Evolutionary conservation across 2,888 invertebrate species (phyloP).

Genomic region (Acleris sparsana): DNA sequence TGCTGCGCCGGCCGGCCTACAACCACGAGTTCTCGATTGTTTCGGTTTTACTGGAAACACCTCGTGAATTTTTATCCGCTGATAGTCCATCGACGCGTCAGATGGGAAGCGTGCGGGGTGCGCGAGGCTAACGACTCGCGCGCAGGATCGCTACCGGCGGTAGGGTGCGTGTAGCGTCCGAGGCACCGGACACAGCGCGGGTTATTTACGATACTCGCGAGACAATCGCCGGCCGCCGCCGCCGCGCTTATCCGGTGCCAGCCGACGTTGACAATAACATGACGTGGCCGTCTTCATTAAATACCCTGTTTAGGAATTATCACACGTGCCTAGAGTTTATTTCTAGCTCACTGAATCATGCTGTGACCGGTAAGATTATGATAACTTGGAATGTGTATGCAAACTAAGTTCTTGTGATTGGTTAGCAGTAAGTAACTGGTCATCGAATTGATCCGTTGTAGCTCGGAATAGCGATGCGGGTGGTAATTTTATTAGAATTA

Average conservation of each 20-base stretch:
- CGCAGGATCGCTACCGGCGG: slow-evolving; percentile 63
- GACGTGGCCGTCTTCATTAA: slow-evolving; percentile 80
- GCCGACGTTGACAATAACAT: slow-evolving; percentile 74
- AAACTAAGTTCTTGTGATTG: slow-evolving; percentile 22
- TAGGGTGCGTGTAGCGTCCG: slow-evolving; percentile 64
- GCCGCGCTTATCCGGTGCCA: slow-evolving; percentile 79
- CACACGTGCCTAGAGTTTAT: slow-evolving; percentile 71
- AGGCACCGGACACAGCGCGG: slow-evolving; percentile 74
- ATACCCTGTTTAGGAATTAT: slow-evolving; percentile 73
- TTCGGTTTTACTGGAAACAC: slow-evolving; percentile 44
- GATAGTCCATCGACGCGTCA: slow-evolving; percentile 11
- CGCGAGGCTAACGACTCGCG: slow-evolving; percentile 35
- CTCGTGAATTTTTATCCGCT: slow-evolving; percentile 34
- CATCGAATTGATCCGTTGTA: slow-evolving; percentile 6
- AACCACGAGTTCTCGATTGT: slow-evolving; percentile 53
- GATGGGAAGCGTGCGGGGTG: slow-evolving; percentile 8
- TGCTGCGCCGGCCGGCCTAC: slow-evolving; percentile 53
- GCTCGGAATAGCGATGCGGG: background rate
- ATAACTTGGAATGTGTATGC: slow-evolving; percentile 32
- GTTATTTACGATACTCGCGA: slow-evolving; percentile 81
- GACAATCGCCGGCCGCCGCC: slow-evolving; percentile 76
- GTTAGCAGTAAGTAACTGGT: slow-evolving; percentile 7
- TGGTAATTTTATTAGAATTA: background rate
- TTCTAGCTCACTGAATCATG: slow-evolving; percentile 72
- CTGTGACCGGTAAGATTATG: slow-evolving; percentile 42